Percentiles rank a stretch among this genome's conserved stretches.
These are phyloP conservation scores for Leguminivora glycinivorella DNA, from an alignment of 1,140 invertebrate genomes.

Conservation along the genomic window DNA sequence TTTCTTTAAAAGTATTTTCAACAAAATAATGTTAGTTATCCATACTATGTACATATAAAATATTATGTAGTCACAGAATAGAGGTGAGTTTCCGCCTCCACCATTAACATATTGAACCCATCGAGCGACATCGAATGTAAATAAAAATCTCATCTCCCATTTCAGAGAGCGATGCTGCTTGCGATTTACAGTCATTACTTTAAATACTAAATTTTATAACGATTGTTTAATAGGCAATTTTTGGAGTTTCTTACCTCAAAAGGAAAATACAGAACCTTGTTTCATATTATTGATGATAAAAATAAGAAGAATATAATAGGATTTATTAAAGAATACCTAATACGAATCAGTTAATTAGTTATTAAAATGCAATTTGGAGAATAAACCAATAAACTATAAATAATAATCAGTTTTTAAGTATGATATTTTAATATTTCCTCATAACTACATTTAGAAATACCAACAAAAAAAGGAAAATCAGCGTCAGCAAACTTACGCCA, in stretches of 20 bases:
- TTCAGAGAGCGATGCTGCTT: neutral
- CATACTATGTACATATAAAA: too few species aligned
- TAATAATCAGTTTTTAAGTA: too few species aligned
- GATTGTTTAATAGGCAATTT: neutral
- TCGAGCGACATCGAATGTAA: conserved; percentile 12
- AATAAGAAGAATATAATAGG: too few species aligned
- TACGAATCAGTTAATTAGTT: too few species aligned
- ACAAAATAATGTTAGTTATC: neutral
- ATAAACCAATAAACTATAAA: too few species aligned
- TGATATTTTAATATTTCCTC: neutral
- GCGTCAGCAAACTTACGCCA: neutral
- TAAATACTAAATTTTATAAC: neutral
- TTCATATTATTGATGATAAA: too few species aligned
- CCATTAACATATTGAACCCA: conserved; percentile 25
- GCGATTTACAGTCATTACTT: neutral
- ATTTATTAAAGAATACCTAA: too few species aligned
- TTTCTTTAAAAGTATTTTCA: too few species aligned
- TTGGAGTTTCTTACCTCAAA: too few species aligned
- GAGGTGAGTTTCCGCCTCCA: neutral
- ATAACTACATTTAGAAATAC: neutral
- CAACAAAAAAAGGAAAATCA: neutral
- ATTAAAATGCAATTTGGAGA: too few species aligned
- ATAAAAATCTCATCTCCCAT: conserved; percentile 9
- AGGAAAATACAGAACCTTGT: too few species aligned
- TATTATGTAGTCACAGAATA: neutral